These are phyloP conservation scores for Zootoca vivipara DNA, from an alignment of 2,113 vertebrate species.

Conservation along the genomic window DNA sequence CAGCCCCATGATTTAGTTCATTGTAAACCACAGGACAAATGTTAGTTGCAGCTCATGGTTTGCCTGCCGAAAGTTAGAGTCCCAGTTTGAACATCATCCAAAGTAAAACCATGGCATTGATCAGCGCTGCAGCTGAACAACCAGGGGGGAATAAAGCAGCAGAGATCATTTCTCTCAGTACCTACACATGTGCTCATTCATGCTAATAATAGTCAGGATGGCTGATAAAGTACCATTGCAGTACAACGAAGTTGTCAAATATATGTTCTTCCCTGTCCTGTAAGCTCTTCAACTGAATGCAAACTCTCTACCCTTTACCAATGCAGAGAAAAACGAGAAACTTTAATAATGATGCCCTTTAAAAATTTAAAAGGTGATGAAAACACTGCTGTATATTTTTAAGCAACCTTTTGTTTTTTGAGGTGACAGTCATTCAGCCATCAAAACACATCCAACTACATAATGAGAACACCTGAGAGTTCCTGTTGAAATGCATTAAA, in stretches of 20 bases:
- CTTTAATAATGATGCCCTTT: neutral
- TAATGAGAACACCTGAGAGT: neutral
- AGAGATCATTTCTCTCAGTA: no score
- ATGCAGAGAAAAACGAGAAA: neutral
- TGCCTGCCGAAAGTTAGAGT: no score
- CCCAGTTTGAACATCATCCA: no score
- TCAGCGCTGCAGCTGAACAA: no score
- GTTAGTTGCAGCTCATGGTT: no score
- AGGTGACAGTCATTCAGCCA: neutral
- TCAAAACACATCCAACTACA: neutral
- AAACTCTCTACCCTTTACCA: neutral
- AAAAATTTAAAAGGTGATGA: conserved; percentile 6
- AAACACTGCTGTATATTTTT: neutral
- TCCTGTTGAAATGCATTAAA: neutral
- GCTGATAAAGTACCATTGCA: neutral
- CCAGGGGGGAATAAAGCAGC: no score
- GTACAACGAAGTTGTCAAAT: neutral
- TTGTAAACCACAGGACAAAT: no score
- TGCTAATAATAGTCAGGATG: neutral
- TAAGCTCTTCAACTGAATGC: neutral
- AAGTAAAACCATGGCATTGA: no score
- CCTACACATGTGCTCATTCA: no score
- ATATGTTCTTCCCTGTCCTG: neutral
- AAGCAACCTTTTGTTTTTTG: neutral
- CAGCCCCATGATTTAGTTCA: no score